Conservation (phyloP, 1,140 invertebrate genomes). For the Phocides pigmalion region DNA sequence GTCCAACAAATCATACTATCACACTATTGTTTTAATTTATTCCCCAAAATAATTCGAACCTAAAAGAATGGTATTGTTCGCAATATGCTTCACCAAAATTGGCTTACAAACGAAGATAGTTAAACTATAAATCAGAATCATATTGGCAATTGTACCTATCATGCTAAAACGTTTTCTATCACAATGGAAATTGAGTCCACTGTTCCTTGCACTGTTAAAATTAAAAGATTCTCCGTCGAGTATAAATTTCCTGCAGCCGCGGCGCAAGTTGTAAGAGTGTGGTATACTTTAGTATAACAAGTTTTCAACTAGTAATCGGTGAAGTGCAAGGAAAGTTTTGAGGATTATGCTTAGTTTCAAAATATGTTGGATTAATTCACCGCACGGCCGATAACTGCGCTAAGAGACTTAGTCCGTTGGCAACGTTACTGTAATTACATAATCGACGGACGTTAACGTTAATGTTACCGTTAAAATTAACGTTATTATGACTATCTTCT, state of each 20-base stretch:
- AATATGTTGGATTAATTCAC: conserved; percentile 14
- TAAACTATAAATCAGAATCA: conserved; percentile 35
- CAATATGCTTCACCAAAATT: conserved; percentile 2
- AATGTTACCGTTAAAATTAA: too few relatives aligned
- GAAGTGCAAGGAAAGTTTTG: conserved; percentile 11
- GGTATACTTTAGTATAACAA: conserved; percentile 17
- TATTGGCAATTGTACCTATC: conserved; percentile 21
- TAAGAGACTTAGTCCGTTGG: background rate
- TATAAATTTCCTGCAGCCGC: conserved; percentile 45
- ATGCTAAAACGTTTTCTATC: conserved; percentile 23
- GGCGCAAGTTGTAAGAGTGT: conserved; percentile 37
- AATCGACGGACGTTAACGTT: too few relatives aligned
- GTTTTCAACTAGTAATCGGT: conserved; percentile 12
- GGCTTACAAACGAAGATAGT: conserved; percentile 10
- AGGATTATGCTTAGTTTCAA: conserved; percentile 12
- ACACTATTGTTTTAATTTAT: too few relatives aligned
- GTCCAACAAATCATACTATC: too few relatives aligned
- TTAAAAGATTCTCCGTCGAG: conserved; percentile 45
- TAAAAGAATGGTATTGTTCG: background rate
- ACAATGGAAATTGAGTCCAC: conserved; percentile 27
- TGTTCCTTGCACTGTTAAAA: conserved; percentile 32
- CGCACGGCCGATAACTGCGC: background rate
- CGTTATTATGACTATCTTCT: too few relatives aligned
- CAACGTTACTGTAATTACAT: too few relatives aligned
- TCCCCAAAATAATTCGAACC: too few relatives aligned